phyloP scores from a whole-genome alignment of 2,797 vertebrate genomes.

The Urocyon cinereoargenteus region DNA sequence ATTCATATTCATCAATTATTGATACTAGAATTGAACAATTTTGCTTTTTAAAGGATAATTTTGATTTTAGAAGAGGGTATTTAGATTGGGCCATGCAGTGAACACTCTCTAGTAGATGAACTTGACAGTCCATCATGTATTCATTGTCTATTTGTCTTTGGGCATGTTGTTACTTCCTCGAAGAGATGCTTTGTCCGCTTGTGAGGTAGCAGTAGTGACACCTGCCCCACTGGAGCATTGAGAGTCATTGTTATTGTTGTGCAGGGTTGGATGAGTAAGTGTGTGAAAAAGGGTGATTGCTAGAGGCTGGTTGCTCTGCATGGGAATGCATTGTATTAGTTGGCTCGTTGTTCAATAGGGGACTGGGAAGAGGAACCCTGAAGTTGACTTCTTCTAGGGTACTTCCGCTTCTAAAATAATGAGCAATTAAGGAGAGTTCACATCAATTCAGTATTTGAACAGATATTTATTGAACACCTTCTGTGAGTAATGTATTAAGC shows the following conservation, averaged over 20 bases:
- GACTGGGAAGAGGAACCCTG: not conserved
- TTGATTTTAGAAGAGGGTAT: slow-evolving; percentile 56
- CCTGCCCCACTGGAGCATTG: not conserved
- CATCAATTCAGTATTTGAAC: not conserved
- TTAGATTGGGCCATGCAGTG: not conserved
- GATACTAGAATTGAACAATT: not conserved
- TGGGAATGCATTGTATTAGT: not conserved
- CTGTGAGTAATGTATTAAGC: not conserved
- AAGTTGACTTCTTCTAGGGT: not conserved
- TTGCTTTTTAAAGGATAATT: slow-evolving; percentile 71
- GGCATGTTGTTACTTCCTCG: not conserved
- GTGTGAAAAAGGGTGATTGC: not conserved
- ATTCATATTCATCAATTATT: not conserved
- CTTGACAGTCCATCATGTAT: slow-evolving; percentile 18
- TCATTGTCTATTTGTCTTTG: slow-evolving; percentile 45
- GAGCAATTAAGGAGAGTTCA: not conserved
- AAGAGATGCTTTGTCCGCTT: not conserved
- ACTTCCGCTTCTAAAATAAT: not conserved
- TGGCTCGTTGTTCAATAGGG: not conserved
- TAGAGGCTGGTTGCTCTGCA: not conserved
- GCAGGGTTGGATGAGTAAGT: not conserved
- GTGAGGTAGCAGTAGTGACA: not conserved
- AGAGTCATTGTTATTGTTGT: not conserved
- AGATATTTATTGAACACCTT: not conserved
- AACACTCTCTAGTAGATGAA: slow-evolving; percentile 60